Percentiles rank a stretch among this genome's conserved stretches.
Conservation (phyloP, 2,113 vertebrate genomes). For the Pomatostomus ruficeps region DNA sequence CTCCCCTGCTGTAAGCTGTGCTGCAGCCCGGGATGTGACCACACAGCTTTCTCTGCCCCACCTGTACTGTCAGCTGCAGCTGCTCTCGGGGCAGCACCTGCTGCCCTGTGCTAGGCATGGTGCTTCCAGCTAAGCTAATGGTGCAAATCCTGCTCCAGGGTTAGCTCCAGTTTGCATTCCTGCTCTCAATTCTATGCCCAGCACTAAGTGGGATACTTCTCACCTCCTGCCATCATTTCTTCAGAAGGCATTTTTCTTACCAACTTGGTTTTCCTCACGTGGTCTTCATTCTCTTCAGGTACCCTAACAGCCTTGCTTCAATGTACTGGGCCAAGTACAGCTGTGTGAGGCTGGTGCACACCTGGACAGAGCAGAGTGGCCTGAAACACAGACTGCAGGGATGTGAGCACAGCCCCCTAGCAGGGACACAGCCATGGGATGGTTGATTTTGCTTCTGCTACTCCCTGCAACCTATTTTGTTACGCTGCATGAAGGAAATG, state of each 20-base stretch:
- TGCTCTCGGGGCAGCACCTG: neutral
- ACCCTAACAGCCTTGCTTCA: neutral
- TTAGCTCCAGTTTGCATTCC: neutral
- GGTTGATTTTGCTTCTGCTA: neutral
- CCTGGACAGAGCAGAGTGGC: neutral
- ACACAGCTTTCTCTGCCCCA: neutral
- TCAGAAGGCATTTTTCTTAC: neutral
- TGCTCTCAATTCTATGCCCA: neutral
- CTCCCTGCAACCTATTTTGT: neutral
- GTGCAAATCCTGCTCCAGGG: neutral
- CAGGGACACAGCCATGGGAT: accelerated
- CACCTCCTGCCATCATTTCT: neutral
- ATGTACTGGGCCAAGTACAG: accelerated
- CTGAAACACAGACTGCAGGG: neutral
- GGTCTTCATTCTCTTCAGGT: neutral
- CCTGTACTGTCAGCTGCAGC: neutral
- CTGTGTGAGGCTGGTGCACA: accelerated
- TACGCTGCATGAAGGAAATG: accelerated
- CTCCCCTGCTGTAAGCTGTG: neutral
- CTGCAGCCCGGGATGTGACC: neutral
- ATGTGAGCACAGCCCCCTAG: neutral
- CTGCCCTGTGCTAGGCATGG: neutral
- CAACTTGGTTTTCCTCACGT: neutral
- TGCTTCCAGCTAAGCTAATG: neutral
- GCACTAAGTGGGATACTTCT: neutral